Evolutionary conservation across 2,888 invertebrate genomes (phyloP).

Genomic region (Scaptomyza parva): DNA sequence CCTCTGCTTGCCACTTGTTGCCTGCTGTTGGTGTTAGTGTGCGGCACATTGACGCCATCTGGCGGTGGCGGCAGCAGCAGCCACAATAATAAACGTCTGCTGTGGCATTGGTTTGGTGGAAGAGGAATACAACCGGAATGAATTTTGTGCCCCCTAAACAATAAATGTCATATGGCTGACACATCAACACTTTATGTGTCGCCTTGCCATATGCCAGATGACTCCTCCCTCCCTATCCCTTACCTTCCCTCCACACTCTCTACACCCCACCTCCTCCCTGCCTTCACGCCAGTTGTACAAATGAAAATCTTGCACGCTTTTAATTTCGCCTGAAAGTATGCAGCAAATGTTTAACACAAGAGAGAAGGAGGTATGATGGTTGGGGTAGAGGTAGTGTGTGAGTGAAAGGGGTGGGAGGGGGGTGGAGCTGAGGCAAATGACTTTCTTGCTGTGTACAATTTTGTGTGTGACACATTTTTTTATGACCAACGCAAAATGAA

Average conservation of each 20-base stretch:
- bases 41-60: slow-evolving; percentile 66
- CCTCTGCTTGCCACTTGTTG: slow-evolving; percentile 59
- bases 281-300: slow-evolving; percentile 14
- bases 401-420: too few relatives aligned
- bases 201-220: slow-evolving; percentile 48
- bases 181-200: slow-evolving; percentile 80
- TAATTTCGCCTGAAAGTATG: slow-evolving; percentile 73
- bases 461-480: slow-evolving; percentile 66
- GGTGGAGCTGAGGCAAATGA: not conserved
- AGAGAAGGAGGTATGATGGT: too few relatives aligned
- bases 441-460: slow-evolving; percentile 12
- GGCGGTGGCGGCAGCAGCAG: slow-evolving; percentile 25
- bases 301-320: slow-evolving; percentile 78
- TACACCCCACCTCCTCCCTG: not conserved
- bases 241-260: not conserved
- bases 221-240: not conserved
- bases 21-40: slow-evolving; percentile 16
- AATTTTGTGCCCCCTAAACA: slow-evolving; percentile 52
- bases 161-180: slow-evolving; percentile 79
- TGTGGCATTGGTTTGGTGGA: slow-evolving; percentile 20
- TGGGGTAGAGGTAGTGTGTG: too few relatives aligned
- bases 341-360: slow-evolving; percentile 48
- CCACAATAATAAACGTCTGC: slow-evolving; percentile 57
- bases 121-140: slow-evolving; percentile 5
- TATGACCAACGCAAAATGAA: slow-evolving; percentile 70